These are phyloP conservation scores for Trichosurus vulpecula DNA, from an alignment of 2,797 vertebrate genomes.

Conservation along the genomic window DNA sequence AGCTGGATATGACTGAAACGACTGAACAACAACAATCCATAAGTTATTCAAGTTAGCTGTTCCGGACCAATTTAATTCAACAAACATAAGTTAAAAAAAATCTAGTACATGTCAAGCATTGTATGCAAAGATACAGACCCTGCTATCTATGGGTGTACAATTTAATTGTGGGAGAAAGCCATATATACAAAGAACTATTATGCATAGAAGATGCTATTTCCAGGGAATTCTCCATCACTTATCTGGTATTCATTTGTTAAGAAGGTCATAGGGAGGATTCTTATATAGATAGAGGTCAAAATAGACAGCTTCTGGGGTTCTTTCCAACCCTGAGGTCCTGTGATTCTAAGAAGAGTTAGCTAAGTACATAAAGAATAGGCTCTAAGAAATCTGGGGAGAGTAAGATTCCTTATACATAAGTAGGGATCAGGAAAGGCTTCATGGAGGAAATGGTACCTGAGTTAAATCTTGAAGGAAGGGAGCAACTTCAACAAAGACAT, in stretches of 20 bases:
- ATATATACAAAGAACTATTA: neutral
- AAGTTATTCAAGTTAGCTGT: neutral
- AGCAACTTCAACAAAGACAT: neutral
- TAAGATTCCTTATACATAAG: neutral
- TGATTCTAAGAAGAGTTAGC: neutral
- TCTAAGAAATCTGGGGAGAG: neutral
- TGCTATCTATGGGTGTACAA: neutral
- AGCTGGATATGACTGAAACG: neutral
- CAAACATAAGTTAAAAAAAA: neutral
- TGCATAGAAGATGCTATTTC: neutral
- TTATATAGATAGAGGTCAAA: neutral
- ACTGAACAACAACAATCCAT: neutral
- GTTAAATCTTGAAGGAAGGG: neutral
- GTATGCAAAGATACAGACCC: neutral
- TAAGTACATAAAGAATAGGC: neutral
- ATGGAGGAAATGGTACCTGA: neutral
- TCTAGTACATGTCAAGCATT: neutral
- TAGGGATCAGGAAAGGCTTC: neutral
- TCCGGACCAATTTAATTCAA: neutral
- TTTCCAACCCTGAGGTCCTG: neutral
- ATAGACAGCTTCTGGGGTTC: neutral
- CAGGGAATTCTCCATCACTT: neutral
- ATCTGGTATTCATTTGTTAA: neutral
- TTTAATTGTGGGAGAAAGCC: neutral
- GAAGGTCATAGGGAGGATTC: neutral